phyloP scores from a whole-genome alignment of 1,140 invertebrate species.

The Pogonus chalceus region DNA sequence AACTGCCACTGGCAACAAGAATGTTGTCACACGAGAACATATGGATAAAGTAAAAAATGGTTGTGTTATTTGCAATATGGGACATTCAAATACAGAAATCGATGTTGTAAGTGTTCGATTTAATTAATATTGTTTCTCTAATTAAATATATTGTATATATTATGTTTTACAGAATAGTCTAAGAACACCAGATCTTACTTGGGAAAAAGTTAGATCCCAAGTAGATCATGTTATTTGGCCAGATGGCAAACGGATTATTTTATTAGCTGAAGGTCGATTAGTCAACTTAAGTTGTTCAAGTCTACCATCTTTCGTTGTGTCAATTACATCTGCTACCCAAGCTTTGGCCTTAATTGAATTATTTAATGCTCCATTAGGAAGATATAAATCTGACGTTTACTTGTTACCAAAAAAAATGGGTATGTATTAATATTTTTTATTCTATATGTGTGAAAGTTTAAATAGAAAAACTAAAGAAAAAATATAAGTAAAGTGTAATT shows the following conservation, averaged over 20 bases:
- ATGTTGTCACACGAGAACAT: slow-evolving; percentile 87
- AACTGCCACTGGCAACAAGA: slow-evolving; percentile 94
- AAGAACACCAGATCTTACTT: slow-evolving; percentile 85
- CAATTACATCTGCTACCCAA: slow-evolving; percentile 90
- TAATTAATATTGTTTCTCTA: neutral
- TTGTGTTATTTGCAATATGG: slow-evolving; percentile 96
- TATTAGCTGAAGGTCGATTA: slow-evolving; percentile 88
- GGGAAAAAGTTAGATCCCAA: slow-evolving; percentile 95
- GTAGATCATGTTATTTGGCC: slow-evolving; percentile 97
- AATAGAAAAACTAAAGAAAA: no score
- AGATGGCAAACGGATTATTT: slow-evolving; percentile 81
- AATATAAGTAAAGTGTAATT: no score
- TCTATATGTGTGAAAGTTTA: no score
- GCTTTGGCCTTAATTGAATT: slow-evolving; percentile 92
- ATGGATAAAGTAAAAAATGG: slow-evolving; percentile 97
- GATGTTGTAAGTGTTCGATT: slow-evolving; percentile 85
- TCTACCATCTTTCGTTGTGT: slow-evolving; percentile 94
- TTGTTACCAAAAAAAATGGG: slow-evolving; percentile 97
- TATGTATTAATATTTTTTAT: slow-evolving; percentile 32
- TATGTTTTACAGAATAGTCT: slow-evolving; percentile 67
- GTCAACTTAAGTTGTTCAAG: slow-evolving; percentile 96
- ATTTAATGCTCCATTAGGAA: slow-evolving; percentile 85
- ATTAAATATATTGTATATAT: slow-evolving; percentile 8
- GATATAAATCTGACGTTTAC: slow-evolving; percentile 96
- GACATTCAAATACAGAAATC: slow-evolving; percentile 96